phyloP scores from a whole-genome alignment of 23 tunicate species.

The Corella eumyota region DNA sequence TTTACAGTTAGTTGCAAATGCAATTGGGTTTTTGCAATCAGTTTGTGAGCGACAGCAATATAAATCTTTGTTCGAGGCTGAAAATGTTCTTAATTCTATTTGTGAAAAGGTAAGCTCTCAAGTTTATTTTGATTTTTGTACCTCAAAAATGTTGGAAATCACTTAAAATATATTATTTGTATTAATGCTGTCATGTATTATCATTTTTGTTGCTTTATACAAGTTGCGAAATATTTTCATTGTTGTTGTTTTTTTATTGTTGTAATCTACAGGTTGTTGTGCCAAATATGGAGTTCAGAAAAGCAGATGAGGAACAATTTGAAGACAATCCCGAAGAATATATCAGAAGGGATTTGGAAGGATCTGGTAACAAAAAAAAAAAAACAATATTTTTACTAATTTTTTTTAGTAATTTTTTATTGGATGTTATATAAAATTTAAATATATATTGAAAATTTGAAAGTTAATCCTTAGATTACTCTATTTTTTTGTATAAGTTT shows the following conservation, averaged over 20 bases:
- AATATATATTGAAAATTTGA: neutral
- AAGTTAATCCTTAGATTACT: neutral
- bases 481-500: neutral
- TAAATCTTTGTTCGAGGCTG: conserved; percentile 66
- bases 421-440: neutral
- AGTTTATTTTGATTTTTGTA: neutral
- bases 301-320: conserved; percentile 85
- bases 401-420: neutral
- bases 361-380: conserved; percentile 38
- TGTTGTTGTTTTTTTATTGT: too few relatives aligned
- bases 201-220: neutral
- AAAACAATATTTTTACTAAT: neutral
- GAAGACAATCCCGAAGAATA: conserved; percentile 97
- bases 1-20: conserved; percentile 75
- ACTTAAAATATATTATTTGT: neutral
- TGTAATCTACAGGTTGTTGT: conserved; percentile 47
- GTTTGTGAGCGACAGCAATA: conserved; percentile 78
- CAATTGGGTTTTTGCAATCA: conserved; percentile 61
- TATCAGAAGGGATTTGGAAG: conserved; percentile 89
- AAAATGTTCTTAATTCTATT: conserved; percentile 53
- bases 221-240: neutral
- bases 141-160: neutral
- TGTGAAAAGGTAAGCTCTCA: conserved; percentile 62
- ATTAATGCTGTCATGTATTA: too few relatives aligned
- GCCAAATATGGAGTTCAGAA: conserved; percentile 89